Percentiles rank a stretch among this genome's conserved stretches.
These are phyloP conservation scores for Pangasius djambal DNA, from an alignment of 2,797 vertebrate genomes.

Conservation along the genomic window DNA sequence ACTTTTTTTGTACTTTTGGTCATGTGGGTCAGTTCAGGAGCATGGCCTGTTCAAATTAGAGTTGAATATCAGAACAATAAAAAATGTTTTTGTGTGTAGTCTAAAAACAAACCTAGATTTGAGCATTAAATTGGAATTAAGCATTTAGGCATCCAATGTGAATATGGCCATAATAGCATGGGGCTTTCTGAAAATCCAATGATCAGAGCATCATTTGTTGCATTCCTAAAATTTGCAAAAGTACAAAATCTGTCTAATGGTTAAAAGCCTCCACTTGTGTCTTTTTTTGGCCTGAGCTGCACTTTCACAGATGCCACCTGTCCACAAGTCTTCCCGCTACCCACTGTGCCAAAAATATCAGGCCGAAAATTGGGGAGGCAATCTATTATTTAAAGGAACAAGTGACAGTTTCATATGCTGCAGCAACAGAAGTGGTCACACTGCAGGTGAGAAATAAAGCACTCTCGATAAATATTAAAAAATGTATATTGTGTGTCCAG, in stretches of 20 bases:
- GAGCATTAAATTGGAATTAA: background rate
- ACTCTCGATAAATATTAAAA: background rate
- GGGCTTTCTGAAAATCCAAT: background rate
- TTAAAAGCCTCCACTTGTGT: background rate
- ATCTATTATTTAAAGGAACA: constrained; percentile 80
- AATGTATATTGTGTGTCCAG: no score
- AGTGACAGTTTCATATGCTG: constrained; percentile 74
- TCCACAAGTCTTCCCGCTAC: constrained; percentile 56
- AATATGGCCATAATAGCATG: background rate
- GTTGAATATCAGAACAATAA: background rate
- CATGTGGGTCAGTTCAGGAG: background rate
- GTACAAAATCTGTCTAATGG: background rate
- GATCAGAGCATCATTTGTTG: background rate
- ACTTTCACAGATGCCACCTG: constrained; percentile 73
- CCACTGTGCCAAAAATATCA: constrained; percentile 72
- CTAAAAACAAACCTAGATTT: background rate
- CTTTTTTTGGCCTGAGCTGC: constrained; percentile 64
- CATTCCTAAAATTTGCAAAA: background rate
- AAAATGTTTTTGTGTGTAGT: background rate
- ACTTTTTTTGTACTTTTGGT: background rate
- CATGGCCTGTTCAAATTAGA: background rate
- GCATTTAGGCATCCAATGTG: background rate
- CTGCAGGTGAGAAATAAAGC: background rate
- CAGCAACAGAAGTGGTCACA: constrained; percentile 26
- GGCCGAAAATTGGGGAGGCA: constrained; percentile 70